Evolutionary conservation across 1,140 invertebrate genomes (phyloP), one percentile per base, ranked within the genome.

Genomic region (Mesaphorura yosii): DNA sequence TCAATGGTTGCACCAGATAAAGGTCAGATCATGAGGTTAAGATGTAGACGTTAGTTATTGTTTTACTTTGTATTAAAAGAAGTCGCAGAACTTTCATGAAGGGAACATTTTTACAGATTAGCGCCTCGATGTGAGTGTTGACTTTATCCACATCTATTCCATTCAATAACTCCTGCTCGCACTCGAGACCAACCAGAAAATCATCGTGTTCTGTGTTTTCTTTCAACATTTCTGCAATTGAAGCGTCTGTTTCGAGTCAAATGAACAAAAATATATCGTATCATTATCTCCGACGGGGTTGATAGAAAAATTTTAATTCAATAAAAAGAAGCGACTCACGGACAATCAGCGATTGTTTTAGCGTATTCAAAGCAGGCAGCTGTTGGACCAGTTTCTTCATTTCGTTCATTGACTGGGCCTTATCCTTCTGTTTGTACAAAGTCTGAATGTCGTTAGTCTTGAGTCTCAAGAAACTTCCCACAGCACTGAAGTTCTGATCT

Each of bases 401-500:
- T 71, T 96, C 88, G 66, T 86, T 82, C 22, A 97, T 81, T 14
- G 88, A 85, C 68, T 89, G 89, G 23, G 78, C 77, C 67, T 88
- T 84, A 19, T 60, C 58, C 45, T 60, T 60, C 34, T 60, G 58
- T 15, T 39, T 41, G 17, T 54, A 23, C 12, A 57, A 51, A 25
- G 57, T 55, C 41, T 57, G 54, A 39, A 96, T 88, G 7, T 82
- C 71, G 68, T 84, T 88, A 0, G 89, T 89, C 70, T 91, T 92
- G 64, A 81, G 82, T 42, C 85, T 88, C 1, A 98, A 70, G 29
- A 84, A 77, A 44, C 81, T 77, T 17, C 88, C 88, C 22, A 95
- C 87, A 53, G 85, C 86, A 69, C 88, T 90, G 66, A 97, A 96
- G 70, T 89, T 92, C 71, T 88, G 89, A 68, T 96, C 91, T 39